Evolutionary conservation across 2,113 vertebrate species (phyloP), one percentile per base, ranked within the genome.

Genomic region (Ovibos moschatus): DNA sequence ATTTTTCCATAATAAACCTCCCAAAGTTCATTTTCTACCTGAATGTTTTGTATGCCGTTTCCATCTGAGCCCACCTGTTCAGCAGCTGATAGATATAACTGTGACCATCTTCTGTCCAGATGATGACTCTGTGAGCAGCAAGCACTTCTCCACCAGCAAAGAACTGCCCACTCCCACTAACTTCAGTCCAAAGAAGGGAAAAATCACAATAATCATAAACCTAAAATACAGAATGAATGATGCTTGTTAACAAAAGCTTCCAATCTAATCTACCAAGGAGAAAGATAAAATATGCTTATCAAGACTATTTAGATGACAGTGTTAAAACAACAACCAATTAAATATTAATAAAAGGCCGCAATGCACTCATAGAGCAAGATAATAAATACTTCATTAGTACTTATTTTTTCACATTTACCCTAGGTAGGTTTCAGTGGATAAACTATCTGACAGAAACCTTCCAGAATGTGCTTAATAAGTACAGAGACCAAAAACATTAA

Each of bases 11-110:
- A 99, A 99, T 99, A 98, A 99, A 99, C 98, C 98, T 98, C 97
- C 98, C 97, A 92, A 99, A 98, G 99, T 99, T 98, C 99, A 99
- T 98, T 98, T 98, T 98, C 98, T 99, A 99, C 99, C 99, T 99
- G 98, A 99, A 98, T 98, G 98, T 98, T 97, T 97, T 98, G 95
- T 98, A 98, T 89, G 96, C 97, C 10, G 98, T 98, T 96, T 98
- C 98, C 98, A 98, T 98, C 98, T 98, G 98, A 98, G 98, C 99
- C 99, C 99, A 99, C 99, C 99, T 99, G 99, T 99, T 99, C 58
- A 99, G 98, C 99, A 99, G 99, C 99, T 99, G 99, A 99, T 99
- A 99, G 98, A 99, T 99, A 82, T 98, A 99, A 96, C 99, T 98
- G 96, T 98, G 98, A 89, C 99, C 99, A 51, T 98, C 99, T 96